Conservation (phyloP, 1,140 invertebrate genomes). For the Zelostemma sp. region DNA sequence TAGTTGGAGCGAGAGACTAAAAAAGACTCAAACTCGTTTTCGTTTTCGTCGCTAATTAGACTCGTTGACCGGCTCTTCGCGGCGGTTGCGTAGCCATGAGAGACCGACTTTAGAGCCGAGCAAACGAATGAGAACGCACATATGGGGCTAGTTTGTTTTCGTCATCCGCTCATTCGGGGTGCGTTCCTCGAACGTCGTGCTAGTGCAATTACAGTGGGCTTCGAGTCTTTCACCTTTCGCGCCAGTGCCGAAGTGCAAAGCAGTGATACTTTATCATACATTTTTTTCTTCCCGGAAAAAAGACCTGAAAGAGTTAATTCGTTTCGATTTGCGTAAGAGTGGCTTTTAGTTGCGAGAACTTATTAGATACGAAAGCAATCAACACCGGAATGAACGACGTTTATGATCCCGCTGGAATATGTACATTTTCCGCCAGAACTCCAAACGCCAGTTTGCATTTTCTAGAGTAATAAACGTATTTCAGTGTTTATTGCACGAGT, state of each 20-base stretch:
- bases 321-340: slow-evolving; percentile 16
- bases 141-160: slow-evolving; percentile 61
- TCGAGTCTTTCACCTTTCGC: not conserved
- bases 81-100: slow-evolving; percentile 61
- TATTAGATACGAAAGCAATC: slow-evolving; percentile 15
- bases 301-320: not conserved
- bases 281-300: slow-evolving; percentile 12
- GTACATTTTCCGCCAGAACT: not conserved
- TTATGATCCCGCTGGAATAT: slow-evolving; percentile 23
- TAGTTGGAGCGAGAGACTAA: slow-evolving; percentile 43
- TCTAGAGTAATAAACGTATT: slow-evolving; percentile 17
- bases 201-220: not conserved
- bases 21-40: slow-evolving; percentile 71
- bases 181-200: slow-evolving; percentile 56
- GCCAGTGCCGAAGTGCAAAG: not conserved
- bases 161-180: slow-evolving; percentile 65
- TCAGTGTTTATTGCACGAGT: slow-evolving; percentile 5
- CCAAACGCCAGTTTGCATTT: not conserved
- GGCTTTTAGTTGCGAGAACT: slow-evolving; percentile 21
- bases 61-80: slow-evolving; percentile 67
- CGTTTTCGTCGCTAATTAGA: slow-evolving; percentile 72
- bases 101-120: slow-evolving; percentile 54
- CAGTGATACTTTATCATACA: slow-evolving; percentile 7
- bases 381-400: slow-evolving; percentile 18
- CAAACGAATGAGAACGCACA: slow-evolving; percentile 42